phyloP scores from a whole-genome alignment of 2,888 invertebrate species.

The Calameuta idolon region DNA sequence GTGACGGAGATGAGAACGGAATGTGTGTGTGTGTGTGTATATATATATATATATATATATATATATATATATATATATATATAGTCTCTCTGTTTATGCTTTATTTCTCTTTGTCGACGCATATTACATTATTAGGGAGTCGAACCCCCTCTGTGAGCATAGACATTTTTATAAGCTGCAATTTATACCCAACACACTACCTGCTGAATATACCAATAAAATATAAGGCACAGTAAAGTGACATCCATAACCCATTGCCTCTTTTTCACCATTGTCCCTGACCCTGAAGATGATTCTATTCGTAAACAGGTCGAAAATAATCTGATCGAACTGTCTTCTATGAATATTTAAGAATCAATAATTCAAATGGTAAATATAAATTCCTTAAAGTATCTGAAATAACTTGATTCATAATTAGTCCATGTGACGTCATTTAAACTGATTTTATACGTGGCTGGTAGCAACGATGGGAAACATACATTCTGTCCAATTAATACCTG shows the following conservation, averaged over 20 bases:
- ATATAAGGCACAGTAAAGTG: conserved; percentile 2
- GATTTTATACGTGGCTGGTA: not conserved
- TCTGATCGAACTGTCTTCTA: not conserved
- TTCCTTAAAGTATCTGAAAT: not conserved
- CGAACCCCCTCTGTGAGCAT: conserved; percentile 17
- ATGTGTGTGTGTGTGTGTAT: not conserved
- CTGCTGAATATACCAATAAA: conserved; percentile 19
- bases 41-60: too few species aligned
- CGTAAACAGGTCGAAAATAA: not conserved
- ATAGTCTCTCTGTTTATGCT: not conserved
- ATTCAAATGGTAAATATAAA: not conserved
- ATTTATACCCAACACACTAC: conserved; percentile 17
- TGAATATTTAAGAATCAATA: not conserved
- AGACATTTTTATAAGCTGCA: conserved; percentile 22
- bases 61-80: too few species aligned
- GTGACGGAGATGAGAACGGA: not conserved
- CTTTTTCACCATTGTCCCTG: not conserved
- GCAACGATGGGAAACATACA: not conserved
- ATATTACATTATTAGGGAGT: conserved; percentile 10
- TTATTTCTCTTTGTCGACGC: not conserved
- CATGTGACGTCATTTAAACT: not conserved
- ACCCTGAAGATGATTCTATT: not conserved
- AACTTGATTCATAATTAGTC: not conserved
- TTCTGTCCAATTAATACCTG: not conserved
- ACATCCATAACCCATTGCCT: not conserved